Conservation (phyloP, 2,888 invertebrate species). For the Drosophila nr. perissopoda region DNA sequence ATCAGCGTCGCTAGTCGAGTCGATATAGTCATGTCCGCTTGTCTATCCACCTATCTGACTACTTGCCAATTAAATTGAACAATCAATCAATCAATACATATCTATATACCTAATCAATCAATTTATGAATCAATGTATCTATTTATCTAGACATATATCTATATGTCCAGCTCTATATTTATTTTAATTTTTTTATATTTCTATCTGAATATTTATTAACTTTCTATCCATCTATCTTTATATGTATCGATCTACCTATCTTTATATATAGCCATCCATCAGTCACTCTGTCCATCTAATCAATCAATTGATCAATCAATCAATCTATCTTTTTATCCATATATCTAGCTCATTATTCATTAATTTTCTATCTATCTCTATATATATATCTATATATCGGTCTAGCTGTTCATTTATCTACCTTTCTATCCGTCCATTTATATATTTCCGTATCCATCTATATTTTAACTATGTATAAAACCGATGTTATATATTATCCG, state of each 20-base stretch:
- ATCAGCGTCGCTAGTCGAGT: not conserved
- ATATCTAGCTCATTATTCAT: rapidly evolving
- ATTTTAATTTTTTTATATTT: too few relatives aligned
- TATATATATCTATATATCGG: rapidly evolving
- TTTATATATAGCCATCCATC: too few relatives aligned
- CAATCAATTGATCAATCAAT: not conserved
- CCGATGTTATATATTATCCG: too few relatives aligned
- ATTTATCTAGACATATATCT: not conserved
- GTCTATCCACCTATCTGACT: not conserved
- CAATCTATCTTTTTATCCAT: too few relatives aligned
- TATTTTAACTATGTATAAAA: too few relatives aligned
- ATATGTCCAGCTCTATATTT: not conserved
- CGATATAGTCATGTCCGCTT: not conserved
- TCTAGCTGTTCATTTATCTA: not conserved
- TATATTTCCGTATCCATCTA: too few relatives aligned
- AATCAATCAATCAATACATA: too few relatives aligned
- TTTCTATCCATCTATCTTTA: too few relatives aligned
- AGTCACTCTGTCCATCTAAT: not conserved
- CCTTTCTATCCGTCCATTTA: not conserved
- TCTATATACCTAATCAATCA: not conserved
- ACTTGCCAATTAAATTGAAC: rapidly evolving
- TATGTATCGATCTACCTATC: too few relatives aligned
- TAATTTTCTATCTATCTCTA: not conserved
- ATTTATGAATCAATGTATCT: not conserved
- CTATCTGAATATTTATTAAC: too few relatives aligned